Conservation (phyloP, 64 coral and sea anemone genomes). For the Dendrophyllia cribrosa region DNA sequence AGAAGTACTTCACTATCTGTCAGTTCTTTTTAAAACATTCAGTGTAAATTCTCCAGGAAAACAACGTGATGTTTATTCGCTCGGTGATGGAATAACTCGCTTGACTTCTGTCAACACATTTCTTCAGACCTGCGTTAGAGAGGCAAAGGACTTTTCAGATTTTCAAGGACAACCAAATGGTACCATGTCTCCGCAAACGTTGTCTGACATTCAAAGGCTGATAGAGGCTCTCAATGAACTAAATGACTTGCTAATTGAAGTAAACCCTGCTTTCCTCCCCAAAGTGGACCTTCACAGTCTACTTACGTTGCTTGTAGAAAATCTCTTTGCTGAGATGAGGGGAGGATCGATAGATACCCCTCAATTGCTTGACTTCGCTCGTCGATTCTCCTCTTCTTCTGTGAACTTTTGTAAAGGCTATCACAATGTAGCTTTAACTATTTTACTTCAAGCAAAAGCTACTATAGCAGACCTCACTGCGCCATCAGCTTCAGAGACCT, state of each 20-base stretch:
- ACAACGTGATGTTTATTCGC: constrained; percentile 26
- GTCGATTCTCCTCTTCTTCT: constrained; percentile 45
- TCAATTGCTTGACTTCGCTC: constrained; percentile 47
- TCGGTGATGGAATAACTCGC: constrained; percentile 21
- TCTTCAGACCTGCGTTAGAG: constrained; percentile 17
- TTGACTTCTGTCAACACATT: constrained; percentile 21
- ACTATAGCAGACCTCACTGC: constrained; percentile 45
- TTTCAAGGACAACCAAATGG: constrained; percentile 43
- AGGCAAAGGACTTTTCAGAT: constrained; percentile 19
- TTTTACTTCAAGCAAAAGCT: constrained; percentile 34
- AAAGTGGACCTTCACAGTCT: constrained; percentile 28
- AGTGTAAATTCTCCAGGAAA: constrained; percentile 16
- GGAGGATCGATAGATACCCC: constrained; percentile 48
- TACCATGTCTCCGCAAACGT: not conserved
- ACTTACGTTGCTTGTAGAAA: constrained; percentile 45
- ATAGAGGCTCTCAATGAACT: constrained; percentile 1
- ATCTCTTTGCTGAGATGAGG: constrained; percentile 61
- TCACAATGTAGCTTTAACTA: constrained; percentile 45
- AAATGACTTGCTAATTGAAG: not conserved
- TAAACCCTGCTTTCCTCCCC: constrained; percentile 12
- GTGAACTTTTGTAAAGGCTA: constrained; percentile 55
- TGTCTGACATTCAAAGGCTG: constrained; percentile 9
- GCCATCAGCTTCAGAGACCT: constrained; percentile 24
- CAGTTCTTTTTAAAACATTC: constrained; percentile 29
- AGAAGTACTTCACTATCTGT: constrained; percentile 31